Conservation (phyloP, 1,140 invertebrate species). For the Drosophila miranda region DNA sequence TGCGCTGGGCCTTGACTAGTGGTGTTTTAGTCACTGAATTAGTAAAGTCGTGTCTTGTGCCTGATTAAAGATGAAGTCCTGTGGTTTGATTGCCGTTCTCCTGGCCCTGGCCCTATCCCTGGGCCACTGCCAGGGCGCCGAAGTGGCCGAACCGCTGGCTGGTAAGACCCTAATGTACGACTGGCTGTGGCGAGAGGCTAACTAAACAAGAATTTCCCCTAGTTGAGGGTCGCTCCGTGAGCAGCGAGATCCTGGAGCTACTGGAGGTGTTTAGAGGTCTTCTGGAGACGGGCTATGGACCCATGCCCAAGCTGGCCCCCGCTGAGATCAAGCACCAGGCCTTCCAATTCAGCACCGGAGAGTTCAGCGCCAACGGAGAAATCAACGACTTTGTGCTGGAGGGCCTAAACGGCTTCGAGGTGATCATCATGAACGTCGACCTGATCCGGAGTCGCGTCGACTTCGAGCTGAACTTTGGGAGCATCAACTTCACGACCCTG, state of each 20-base stretch:
- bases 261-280: slow-evolving; percentile 50
- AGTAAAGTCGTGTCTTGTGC: slow-evolving; percentile 14
- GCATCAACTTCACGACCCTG: slow-evolving; percentile 56
- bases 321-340: slow-evolving; percentile 30
- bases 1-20: slow-evolving; percentile 6
- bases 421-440: slow-evolving; percentile 35
- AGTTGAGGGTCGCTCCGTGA: slow-evolving; percentile 60
- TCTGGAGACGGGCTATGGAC: slow-evolving; percentile 58
- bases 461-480: slow-evolving; percentile 49
- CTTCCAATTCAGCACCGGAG: slow-evolving; percentile 37
- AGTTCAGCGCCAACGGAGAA: slow-evolving; percentile 34
- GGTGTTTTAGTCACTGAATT: not conserved
- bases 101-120: slow-evolving; percentile 34
- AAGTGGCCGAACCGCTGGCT: slow-evolving; percentile 42
- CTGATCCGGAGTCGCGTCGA: slow-evolving; percentile 31
- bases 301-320: slow-evolving; percentile 66
- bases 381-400: slow-evolving; percentile 47
- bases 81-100: slow-evolving; percentile 47
- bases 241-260: slow-evolving; percentile 38
- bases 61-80: slow-evolving; percentile 56
- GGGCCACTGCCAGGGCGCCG: slow-evolving; percentile 30
- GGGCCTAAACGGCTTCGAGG: slow-evolving; percentile 66
- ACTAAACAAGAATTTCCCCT: not conserved
- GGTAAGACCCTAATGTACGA: slow-evolving; percentile 26
- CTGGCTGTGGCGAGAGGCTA: not conserved